Evolutionary conservation across 2,888 invertebrate species (phyloP), one percentile per base, ranked within the genome.

Genomic region (Drosophila sordidapex): DNA sequence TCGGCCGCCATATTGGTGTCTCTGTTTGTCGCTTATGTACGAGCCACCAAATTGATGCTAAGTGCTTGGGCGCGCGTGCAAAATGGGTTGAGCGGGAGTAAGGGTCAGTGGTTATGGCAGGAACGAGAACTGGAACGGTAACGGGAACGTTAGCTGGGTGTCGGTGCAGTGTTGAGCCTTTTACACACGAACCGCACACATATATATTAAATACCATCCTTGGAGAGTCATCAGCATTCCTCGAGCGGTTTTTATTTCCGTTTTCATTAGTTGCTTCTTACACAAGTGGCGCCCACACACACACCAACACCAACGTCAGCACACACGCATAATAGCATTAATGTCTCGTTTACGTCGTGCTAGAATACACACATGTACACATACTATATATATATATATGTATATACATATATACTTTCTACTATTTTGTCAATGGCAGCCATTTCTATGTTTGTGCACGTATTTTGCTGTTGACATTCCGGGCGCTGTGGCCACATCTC

Each of bases 241-340:
- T 90, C 85, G 81, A 87, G 88, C 87, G 87, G 90, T 88, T 88
- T 87, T 88, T 88, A 88, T 90, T 88, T 88, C 85, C 88, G 86
- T 88, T 88, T 89, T 90, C 88, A 88, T 88, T 88, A 88, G 90
- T 87, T 86, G 87, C 90, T 88, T 87, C 89, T 89, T 89, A 88
- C 83, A 90, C 87, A 88, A 88, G 90, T 83, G 87, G 77, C 74
- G 72, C 85, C 77, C 83, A 77, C 76, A 65, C 76, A 65, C 63
- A 79, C 54, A 65, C 51, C 56, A 43, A 33, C 57, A 64, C 27
- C 48, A 43, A 33, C 57, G 61, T 25, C 48, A 43, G 49, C 40
- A 67, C 66, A 57, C 62, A 60, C 74, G 74, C 76, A 83, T 88
- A 90, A 88, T 83, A 83, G 76, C 87, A 87, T 90, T 87, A 90